Evolutionary conservation across 37 sponge, comb jelly and placozoan species (phyloP).

Genomic region (Aplysina aerophoba): DNA sequence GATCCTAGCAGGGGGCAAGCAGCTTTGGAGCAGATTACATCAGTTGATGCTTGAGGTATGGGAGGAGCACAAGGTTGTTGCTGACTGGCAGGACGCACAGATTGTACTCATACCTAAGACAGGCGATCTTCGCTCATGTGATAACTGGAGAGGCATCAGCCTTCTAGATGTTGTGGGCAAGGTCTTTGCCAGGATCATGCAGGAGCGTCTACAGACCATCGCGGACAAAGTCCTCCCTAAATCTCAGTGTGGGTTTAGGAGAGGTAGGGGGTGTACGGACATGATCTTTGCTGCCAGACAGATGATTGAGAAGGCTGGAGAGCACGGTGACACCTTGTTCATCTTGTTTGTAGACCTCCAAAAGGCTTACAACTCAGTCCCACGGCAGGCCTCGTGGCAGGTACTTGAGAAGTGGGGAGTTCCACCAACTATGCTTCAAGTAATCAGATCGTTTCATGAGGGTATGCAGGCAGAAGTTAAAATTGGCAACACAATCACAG

Average conservation of each 20-base stretch:
- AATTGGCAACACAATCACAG: not conserved
- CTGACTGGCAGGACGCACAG: slow-evolving; percentile 33
- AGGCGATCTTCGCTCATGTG: not conserved
- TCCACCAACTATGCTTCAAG: not conserved
- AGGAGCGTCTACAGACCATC: not conserved
- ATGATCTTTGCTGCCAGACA: slow-evolving; percentile 1
- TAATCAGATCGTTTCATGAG: slow-evolving; percentile 6
- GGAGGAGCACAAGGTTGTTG: slow-evolving; percentile 36
- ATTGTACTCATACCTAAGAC: not conserved
- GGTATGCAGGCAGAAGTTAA: slow-evolving; percentile 18
- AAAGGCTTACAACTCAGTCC: slow-evolving; percentile 3
- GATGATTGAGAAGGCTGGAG: not conserved
- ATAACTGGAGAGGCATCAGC: not conserved
- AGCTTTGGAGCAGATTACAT: slow-evolving; percentile 29
- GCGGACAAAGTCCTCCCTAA: not conserved
- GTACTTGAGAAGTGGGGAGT: not conserved
- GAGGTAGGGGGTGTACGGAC: not conserved
- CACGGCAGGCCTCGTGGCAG: not conserved
- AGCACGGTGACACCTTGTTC: not conserved
- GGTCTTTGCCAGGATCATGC: not conserved
- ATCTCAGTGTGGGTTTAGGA: slow-evolving; percentile 1
- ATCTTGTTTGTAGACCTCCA: not conserved
- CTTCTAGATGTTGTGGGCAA: not conserved
- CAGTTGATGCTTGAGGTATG: slow-evolving; percentile 40
- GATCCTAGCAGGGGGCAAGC: slow-evolving; percentile 24